These are phyloP conservation scores for Dyspetes luteomarginatus DNA, from an alignment of 2,888 invertebrate species.

Conservation along the genomic window DNA sequence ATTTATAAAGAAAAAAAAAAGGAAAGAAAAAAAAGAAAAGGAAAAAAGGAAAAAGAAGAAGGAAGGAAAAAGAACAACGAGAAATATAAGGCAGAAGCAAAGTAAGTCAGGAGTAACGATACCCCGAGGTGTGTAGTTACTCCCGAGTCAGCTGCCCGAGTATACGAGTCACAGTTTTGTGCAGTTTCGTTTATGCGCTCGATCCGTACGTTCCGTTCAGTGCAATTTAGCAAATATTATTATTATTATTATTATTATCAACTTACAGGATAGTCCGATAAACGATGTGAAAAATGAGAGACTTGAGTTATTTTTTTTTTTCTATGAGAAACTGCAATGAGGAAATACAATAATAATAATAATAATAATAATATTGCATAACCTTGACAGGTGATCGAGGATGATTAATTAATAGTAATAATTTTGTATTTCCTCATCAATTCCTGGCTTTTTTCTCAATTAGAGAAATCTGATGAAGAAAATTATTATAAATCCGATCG, in stretches of 20 bases:
- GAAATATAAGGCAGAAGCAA: no score
- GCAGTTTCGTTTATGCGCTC: neutral
- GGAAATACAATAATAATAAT: no score
- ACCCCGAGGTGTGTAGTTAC: constrained; percentile 36
- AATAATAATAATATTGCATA: no score
- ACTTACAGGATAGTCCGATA: neutral
- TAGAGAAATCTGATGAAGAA: no score
- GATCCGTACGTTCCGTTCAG: neutral
- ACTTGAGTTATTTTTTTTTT: neutral
- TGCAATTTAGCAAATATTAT: neutral
- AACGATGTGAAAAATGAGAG: neutral
- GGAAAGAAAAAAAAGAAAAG: constrained; percentile 2
- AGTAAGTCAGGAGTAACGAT: constrained; percentile 44
- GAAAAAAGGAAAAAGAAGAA: neutral
- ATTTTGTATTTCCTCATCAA: no score
- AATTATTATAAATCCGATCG: no score
- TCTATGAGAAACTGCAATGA: neutral
- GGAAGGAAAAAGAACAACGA: constrained; percentile 5
- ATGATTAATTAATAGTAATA: no score
- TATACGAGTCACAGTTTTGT: constrained; percentile 8
- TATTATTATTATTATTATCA: no score
- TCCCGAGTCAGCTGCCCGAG: neutral
- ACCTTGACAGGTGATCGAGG: no score
- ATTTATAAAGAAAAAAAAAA: constrained; percentile 2
- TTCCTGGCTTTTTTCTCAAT: no score